These are phyloP conservation scores for Baccha elongata DNA, from an alignment of 2,888 invertebrate species.

Conservation along the genomic window DNA sequence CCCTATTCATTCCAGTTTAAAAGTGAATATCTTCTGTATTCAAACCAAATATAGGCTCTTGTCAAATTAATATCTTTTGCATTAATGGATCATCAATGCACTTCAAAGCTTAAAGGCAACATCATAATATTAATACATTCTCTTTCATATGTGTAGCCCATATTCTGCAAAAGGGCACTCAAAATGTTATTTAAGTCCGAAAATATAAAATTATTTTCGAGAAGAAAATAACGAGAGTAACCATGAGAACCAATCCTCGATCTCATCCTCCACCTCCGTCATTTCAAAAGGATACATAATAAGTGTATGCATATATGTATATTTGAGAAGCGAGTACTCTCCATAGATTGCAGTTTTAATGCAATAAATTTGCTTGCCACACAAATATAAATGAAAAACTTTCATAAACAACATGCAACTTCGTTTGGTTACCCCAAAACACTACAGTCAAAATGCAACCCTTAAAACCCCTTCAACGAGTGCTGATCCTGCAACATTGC, in stretches of 20 bases:
- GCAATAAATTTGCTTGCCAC: slow-evolving; percentile 55
- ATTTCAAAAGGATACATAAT: not conserved
- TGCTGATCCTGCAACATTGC: slow-evolving; percentile 12
- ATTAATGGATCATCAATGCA: no score
- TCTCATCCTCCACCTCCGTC: not conserved
- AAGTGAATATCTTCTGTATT: no score
- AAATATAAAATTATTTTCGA: no score
- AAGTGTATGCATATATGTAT: no score
- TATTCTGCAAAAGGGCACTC: no score
- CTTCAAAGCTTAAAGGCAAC: no score
- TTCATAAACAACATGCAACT: slow-evolving; percentile 56
- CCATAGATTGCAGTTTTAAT: slow-evolving; percentile 62
- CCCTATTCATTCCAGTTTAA: no score
- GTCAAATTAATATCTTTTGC: no score
- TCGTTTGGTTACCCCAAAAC: slow-evolving; percentile 26
- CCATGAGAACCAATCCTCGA: slow-evolving; percentile 3
- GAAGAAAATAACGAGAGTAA: not conserved
- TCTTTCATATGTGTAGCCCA: no score
- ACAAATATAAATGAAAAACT: slow-evolving; percentile 53
- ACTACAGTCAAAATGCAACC: not conserved
- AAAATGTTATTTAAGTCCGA: no score
- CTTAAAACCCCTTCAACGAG: not conserved
- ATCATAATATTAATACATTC: no score
- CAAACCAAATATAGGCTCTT: no score
- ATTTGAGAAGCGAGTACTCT: slow-evolving; percentile 33